phyloP scores from a whole-genome alignment of 2,113 vertebrate genomes.

The Osmerus mordax region DNA sequence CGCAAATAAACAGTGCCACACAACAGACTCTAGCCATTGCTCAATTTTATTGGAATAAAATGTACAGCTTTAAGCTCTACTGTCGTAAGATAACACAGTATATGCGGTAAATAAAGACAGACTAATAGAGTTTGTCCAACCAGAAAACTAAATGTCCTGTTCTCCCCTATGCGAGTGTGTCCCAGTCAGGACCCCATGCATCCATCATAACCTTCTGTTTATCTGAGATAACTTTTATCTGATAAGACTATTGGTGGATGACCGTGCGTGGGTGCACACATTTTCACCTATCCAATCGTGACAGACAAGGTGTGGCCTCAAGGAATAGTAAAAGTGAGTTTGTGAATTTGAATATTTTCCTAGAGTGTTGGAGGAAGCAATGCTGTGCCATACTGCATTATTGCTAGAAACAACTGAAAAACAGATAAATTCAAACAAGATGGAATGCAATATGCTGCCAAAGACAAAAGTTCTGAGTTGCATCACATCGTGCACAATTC shows the following conservation, averaged over 20 bases:
- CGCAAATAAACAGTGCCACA: no score
- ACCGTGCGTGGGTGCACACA: no score
- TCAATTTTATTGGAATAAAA: constrained; percentile 60
- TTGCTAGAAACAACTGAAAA: constrained; percentile 49
- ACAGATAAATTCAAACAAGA: constrained; percentile 34
- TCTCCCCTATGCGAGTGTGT: constrained; percentile 10
- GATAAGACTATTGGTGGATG: no score
- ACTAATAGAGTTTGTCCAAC: constrained; percentile 15
- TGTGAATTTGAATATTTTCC: no score
- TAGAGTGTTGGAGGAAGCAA: neutral
- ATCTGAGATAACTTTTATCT: no score
- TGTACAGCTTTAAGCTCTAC: constrained; percentile 47
- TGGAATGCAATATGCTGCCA: constrained; percentile 20
- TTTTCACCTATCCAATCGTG: no score
- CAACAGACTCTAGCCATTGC: constrained; percentile 28
- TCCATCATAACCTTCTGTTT: no score
- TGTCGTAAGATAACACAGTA: constrained; percentile 63
- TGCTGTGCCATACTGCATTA: constrained; percentile 41
- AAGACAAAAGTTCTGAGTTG: neutral
- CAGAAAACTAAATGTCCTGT: constrained; percentile 14
- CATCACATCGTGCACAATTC: neutral
- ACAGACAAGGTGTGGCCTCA: no score
- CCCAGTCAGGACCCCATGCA: constrained; percentile 20
- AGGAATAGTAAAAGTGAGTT: no score
- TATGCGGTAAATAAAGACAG: constrained; percentile 51